Evolutionary conservation across 1,140 invertebrate genomes (phyloP).

Genomic region (Oppia nitens): DNA sequence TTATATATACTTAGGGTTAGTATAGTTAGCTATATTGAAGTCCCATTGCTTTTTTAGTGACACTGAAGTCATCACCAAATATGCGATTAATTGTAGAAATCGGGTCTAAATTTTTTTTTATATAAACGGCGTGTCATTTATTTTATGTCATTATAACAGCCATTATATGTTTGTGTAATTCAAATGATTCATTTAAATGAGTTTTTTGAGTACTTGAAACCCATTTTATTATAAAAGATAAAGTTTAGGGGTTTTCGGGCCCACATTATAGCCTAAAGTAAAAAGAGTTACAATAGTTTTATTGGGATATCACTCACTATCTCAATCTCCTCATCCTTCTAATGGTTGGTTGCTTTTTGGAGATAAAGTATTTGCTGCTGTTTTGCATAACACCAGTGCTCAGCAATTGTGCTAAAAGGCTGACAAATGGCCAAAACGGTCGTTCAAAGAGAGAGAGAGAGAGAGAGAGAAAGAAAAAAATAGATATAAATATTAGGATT

Average conservation of each 20-base stretch:
- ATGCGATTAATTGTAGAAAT: too few relatives aligned
- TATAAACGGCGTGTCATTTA: background rate
- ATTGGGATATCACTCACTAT: too few relatives aligned
- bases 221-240: background rate
- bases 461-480: too few relatives aligned
- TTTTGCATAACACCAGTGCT: background rate
- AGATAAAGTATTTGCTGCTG: background rate
- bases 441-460: too few relatives aligned
- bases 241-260: background rate
- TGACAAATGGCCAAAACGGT: background rate
- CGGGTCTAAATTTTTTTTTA: too few relatives aligned
- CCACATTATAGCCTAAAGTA: background rate
- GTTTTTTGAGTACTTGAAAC: background rate
- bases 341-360: background rate
- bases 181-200: background rate
- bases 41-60: too few relatives aligned
- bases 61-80: too few relatives aligned
- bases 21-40: too few relatives aligned
- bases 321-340: too few relatives aligned
- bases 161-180: background rate
- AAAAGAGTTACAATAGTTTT: background rate
- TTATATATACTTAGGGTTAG: too few relatives aligned
- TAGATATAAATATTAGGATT: background rate
- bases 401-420: background rate
- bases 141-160: background rate